Conservation (phyloP, 2,888 invertebrate species). For the Carabus problematicus region DNA sequence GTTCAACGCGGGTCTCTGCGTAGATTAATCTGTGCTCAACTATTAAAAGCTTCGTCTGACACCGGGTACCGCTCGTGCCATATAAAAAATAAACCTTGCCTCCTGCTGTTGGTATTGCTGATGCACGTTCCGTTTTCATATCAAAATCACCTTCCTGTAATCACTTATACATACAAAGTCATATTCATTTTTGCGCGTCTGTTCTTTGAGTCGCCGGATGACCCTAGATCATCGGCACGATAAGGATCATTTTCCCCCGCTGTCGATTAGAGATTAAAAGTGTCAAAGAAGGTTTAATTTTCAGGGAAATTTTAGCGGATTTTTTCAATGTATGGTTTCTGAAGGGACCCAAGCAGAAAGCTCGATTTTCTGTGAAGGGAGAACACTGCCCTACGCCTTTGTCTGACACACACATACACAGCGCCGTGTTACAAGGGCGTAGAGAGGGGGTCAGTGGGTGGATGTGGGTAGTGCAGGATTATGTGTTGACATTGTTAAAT, state of each 20-base stretch:
- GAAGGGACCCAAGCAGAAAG: constrained; percentile 26
- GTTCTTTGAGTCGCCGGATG: constrained; percentile 32
- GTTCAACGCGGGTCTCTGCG: constrained; percentile 52
- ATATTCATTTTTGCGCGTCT: constrained; percentile 44
- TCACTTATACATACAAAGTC: constrained; percentile 51
- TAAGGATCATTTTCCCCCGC: constrained; percentile 23
- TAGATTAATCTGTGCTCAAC: constrained; percentile 58
- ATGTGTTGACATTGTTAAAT: too few species aligned
- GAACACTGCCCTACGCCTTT: constrained; percentile 12
- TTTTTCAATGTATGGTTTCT: constrained; percentile 57
- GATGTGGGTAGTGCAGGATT: not conserved
- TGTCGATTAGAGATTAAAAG: constrained; percentile 41
- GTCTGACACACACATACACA: too few species aligned
- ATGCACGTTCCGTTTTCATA: constrained; percentile 11
- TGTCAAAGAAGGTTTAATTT: constrained; percentile 59
- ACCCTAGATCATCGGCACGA: constrained; percentile 2
- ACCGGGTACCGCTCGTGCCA: constrained; percentile 46
- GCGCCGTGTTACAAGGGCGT: too few species aligned
- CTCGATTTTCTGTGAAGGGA: constrained; percentile 39
- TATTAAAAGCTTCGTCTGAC: constrained; percentile 58
- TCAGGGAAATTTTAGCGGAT: constrained; percentile 60
- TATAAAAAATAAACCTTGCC: too few species aligned
- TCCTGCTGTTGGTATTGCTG: too few species aligned
- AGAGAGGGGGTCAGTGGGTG: not conserved
- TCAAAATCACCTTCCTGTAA: constrained; percentile 50